Evolutionary conservation across 2,888 invertebrate species (phyloP).

Genomic region (Dynastes tityus): DNA sequence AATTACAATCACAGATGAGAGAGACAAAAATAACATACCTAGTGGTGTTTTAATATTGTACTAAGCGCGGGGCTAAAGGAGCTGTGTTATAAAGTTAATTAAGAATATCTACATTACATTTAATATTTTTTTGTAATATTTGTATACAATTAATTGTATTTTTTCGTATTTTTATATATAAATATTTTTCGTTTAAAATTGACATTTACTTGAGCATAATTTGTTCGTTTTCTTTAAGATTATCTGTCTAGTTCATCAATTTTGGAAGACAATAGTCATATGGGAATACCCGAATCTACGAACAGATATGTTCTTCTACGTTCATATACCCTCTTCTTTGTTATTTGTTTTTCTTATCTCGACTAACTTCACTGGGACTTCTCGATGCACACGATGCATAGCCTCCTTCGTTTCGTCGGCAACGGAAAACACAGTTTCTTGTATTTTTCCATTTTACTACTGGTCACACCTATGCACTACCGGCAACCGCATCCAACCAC

Average conservation of each 20-base stretch:
- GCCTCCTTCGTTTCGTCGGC: constrained; percentile 18
- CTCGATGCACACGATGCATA: constrained; percentile 12
- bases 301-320: neutral
- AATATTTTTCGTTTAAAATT: neutral
- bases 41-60: constrained; percentile 33
- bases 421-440: constrained; percentile 43
- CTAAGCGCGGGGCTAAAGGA: constrained; percentile 13
- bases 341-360: constrained; percentile 2
- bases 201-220: too few relatives aligned
- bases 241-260: constrained; percentile 3
- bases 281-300: neutral
- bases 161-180: neutral
- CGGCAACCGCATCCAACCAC: constrained; percentile 98
- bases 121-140: neutral
- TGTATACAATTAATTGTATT: constrained; percentile 1
- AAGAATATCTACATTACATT: constrained; percentile 7
- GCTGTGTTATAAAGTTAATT: constrained; percentile 8
- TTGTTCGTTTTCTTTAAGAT: neutral
- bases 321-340: constrained; percentile 1
- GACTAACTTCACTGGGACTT: constrained; percentile 15
- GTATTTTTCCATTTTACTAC: constrained; percentile 1
- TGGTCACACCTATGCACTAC: constrained; percentile 69
- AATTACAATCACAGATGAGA: constrained; percentile 59
- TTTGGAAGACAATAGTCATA: constrained; percentile 11
- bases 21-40: constrained; percentile 50